These are phyloP conservation scores for Alloscopus bannaensis DNA, from an alignment of 2,888 invertebrate genomes.

Conservation along the genomic window DNA sequence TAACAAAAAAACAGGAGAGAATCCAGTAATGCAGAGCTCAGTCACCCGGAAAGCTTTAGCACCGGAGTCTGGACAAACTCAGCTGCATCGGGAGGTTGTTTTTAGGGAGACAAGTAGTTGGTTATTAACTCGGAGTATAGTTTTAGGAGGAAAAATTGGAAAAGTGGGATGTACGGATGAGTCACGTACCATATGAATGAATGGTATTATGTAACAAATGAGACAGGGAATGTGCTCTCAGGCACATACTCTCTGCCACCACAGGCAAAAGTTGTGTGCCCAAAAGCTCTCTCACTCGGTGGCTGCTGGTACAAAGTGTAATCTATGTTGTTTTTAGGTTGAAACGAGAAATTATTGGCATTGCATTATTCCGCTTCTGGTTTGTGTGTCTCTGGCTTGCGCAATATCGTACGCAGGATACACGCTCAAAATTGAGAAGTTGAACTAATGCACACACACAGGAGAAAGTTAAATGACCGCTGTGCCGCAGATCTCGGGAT, in stretches of 20 bases:
- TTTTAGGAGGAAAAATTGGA: constrained; percentile 23
- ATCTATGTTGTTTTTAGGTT: neutral
- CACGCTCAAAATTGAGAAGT: no score
- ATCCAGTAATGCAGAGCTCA: neutral
- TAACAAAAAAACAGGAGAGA: no score
- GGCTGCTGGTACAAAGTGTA: neutral
- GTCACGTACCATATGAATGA: constrained; percentile 52
- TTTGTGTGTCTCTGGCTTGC: neutral
- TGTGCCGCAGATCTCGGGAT: neutral
- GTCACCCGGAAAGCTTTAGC: neutral
- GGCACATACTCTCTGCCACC: no score
- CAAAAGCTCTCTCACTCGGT: neutral
- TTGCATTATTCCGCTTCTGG: constrained; percentile 32
- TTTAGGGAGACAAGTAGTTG: no score
- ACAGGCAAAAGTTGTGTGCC: no score
- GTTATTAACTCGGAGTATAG: no score
- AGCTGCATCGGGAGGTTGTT: no score
- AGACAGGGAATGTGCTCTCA: constrained; percentile 41
- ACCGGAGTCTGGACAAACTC: no score
- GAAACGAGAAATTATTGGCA: constrained; percentile 46
- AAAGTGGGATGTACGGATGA: constrained; percentile 30
- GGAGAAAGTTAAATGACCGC: constrained; percentile 42
- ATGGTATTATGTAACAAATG: constrained; percentile 50
- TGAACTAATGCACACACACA: neutral
- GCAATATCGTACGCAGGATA: no score